Percentiles rank a stretch among this genome's conserved stretches.
Conservation (phyloP, 2,888 invertebrate species). For the Melanostoma scalare region DNA sequence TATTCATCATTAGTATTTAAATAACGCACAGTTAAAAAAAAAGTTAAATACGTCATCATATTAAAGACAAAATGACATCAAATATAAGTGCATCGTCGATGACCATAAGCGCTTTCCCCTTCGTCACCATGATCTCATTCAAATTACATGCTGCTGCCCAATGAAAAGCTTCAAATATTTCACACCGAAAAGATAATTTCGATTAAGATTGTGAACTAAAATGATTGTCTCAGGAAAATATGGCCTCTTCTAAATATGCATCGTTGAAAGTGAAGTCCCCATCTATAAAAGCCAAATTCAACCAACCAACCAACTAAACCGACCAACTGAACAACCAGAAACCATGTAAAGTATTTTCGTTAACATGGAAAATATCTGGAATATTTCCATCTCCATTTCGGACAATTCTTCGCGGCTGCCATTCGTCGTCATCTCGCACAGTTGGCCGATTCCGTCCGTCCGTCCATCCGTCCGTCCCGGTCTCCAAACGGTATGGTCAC, state of each 20-base stretch:
- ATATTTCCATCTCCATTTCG: constrained; percentile 70
- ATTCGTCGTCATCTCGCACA: constrained; percentile 66
- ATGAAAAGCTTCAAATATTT: neutral
- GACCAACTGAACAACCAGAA: constrained; percentile 51
- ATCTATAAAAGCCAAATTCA: constrained; percentile 11
- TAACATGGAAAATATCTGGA: constrained; percentile 66
- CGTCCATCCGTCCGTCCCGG: constrained; percentile 12
- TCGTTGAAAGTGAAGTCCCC: constrained; percentile 5
- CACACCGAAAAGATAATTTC: constrained; percentile 37
- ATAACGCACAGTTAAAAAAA: no score
- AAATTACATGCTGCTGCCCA: no score
- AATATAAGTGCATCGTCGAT: no score
- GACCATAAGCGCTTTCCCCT: no score
- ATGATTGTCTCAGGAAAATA: constrained; percentile 42
- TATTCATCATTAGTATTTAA: no score
- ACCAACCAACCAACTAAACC: constrained; percentile 41
- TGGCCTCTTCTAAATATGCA: constrained; percentile 44
- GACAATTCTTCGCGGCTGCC: constrained; percentile 62
- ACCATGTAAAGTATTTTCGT: constrained; percentile 70
- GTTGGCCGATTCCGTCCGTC: constrained; percentile 44
- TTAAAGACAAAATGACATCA: no score
- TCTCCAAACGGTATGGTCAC: constrained; percentile 42
- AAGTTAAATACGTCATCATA: no score
- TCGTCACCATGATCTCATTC: no score
- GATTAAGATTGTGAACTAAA: constrained; percentile 33